A percentile compares a stretch with the other conserved stretches of the same genome.
phyloP scores from a whole-genome alignment of 2,797 vertebrate species.

The Mus spretus region DNA sequence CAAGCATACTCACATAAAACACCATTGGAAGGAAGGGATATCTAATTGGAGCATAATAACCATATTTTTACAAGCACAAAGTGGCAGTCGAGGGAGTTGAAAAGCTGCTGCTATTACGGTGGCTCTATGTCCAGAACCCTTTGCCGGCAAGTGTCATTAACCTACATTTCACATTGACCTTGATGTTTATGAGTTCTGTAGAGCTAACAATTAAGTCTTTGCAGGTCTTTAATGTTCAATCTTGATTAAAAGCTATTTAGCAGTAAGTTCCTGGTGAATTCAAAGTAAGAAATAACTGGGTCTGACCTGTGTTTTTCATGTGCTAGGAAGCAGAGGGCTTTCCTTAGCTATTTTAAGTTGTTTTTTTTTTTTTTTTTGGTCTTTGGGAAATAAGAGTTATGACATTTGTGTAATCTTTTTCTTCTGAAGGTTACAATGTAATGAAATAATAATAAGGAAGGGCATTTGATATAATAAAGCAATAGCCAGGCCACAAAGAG shows the following conservation, averaged over 20 bases:
- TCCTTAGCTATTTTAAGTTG: neutral
- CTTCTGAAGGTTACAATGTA: conserved; percentile 72
- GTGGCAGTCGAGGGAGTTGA: neutral
- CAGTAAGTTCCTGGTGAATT: conserved; percentile 54
- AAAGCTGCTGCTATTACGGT: neutral
- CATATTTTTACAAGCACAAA: conserved; percentile 52
- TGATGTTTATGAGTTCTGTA: conserved; percentile 62
- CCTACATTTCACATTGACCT: conserved; percentile 60
- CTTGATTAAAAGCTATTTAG: conserved; percentile 61
- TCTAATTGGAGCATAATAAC: conserved; percentile 50
- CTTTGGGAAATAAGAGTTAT: conserved; percentile 72
- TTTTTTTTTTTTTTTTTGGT: neutral
- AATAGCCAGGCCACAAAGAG: conserved; percentile 56
- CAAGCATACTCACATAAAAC: conserved; percentile 42
- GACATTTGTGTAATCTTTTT: conserved; percentile 66
- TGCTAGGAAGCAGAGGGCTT: conserved; percentile 11
- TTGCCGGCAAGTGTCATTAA: conserved; percentile 29
- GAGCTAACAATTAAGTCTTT: conserved; percentile 66
- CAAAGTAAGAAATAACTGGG: conserved; percentile 12
- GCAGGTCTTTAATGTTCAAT: conserved; percentile 48
- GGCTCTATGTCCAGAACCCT: neutral
- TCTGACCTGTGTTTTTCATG: neutral
- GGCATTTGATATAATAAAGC: conserved; percentile 60
- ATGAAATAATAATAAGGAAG: conserved; percentile 72
- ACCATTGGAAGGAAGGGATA: conserved; percentile 19